Evolutionary conservation across 1,140 invertebrate genomes (phyloP).

Genomic region (Bathynomus jamesi): DNA sequence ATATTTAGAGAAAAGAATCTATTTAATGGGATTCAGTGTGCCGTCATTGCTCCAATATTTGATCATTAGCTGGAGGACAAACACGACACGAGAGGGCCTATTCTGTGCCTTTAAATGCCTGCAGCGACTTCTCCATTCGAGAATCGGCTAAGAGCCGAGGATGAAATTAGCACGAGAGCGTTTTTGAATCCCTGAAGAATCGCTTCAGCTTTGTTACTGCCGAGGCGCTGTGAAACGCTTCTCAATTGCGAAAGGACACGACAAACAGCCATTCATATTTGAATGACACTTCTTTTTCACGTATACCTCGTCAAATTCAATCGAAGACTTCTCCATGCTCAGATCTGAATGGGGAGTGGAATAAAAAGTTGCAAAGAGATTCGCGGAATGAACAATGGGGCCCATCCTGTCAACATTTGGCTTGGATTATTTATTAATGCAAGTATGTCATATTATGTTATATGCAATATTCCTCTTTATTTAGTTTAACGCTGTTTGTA

Average conservation of each 20-base stretch:
- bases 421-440: too few species aligned
- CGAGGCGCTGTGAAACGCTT: background rate
- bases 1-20: too few species aligned
- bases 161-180: background rate
- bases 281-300: background rate
- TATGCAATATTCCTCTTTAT: too few species aligned
- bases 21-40: background rate
- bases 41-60: background rate
- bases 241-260: background rate
- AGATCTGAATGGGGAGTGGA: too few species aligned
- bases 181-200: background rate
- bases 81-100: background rate
- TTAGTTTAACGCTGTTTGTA: too few species aligned
- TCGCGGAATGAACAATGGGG: too few species aligned
- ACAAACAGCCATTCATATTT: background rate
- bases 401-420: too few species aligned
- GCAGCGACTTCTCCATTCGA: background rate
- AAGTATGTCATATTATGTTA: too few species aligned
- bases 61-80: background rate
- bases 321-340: too few species aligned
- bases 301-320: too few species aligned
- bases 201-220: background rate
- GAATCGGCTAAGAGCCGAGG: background rate
- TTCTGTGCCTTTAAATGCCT: background rate
- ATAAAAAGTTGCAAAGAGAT: too few species aligned